These are phyloP conservation scores for Potamarius usumacintae DNA, from an alignment of 2,113 vertebrate genomes.

Conservation along the genomic window DNA sequence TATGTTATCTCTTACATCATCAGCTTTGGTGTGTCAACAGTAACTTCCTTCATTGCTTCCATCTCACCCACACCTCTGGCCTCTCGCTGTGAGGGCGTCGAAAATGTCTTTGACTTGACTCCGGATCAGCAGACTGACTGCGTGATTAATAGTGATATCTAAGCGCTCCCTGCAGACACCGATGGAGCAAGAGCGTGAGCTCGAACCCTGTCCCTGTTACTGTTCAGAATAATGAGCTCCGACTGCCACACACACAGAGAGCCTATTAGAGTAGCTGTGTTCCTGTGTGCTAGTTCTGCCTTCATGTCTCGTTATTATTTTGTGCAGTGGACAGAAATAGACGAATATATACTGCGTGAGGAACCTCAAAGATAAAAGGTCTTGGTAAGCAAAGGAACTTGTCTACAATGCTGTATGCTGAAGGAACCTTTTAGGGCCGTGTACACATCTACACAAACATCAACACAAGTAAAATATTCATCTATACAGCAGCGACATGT, in stretches of 20 bases:
- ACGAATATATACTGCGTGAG: neutral
- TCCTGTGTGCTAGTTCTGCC: neutral
- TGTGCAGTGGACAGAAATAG: neutral
- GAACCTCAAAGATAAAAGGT: neutral
- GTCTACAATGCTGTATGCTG: neutral
- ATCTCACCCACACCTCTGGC: neutral
- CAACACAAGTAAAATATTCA: neutral
- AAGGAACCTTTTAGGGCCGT: neutral
- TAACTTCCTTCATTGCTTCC: neutral
- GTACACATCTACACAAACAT: neutral
- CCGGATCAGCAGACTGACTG: neutral
- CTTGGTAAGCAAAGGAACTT: neutral
- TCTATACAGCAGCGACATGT: neutral
- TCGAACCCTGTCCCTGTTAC: neutral
- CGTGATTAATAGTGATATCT: neutral
- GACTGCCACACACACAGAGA: neutral
- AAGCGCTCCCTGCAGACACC: neutral
- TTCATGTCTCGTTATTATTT: conserved; percentile 13
- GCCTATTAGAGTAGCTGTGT: neutral
- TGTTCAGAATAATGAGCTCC: neutral
- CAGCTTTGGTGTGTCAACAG: neutral
- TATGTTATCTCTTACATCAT: too few relatives aligned
- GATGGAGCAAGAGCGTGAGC: neutral
- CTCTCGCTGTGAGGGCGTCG: neutral
- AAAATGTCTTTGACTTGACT: neutral